These are phyloP conservation scores for Oryctes rhinoceros DNA, from an alignment of 1,140 invertebrate genomes.

Conservation along the genomic window DNA sequence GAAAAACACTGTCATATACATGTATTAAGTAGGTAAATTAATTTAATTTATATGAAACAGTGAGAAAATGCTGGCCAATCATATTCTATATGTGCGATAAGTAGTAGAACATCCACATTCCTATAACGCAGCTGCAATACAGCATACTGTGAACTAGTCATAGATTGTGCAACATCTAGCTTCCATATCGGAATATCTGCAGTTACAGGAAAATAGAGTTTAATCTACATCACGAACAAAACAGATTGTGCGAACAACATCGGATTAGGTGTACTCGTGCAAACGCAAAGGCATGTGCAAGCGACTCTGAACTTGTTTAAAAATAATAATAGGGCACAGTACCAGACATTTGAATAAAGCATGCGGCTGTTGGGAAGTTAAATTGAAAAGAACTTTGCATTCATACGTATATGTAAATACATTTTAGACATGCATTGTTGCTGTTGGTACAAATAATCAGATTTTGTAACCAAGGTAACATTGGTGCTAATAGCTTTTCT, in stretches of 20 bases:
- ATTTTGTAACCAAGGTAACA: background rate
- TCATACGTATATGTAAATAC: constrained; percentile 13
- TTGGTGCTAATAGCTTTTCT: no score
- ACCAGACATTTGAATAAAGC: constrained; percentile 8
- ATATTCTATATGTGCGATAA: no score
- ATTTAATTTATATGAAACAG: no score
- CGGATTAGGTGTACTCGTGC: background rate
- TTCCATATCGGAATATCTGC: background rate
- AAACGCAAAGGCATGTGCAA: background rate
- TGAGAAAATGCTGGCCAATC: no score
- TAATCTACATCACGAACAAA: background rate
- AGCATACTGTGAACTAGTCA: background rate
- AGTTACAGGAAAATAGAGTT: constrained; percentile 5
- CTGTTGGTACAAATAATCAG: background rate
- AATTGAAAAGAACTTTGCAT: constrained; percentile 30
- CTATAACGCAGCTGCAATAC: background rate
- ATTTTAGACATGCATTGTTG: background rate
- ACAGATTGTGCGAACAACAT: background rate
- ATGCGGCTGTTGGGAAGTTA: constrained; percentile 1
- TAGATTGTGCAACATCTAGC: constrained; percentile 3
- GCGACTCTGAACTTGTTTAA: background rate
- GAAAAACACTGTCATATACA: no score
- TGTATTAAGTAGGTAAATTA: no score
- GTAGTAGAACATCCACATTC: background rate
- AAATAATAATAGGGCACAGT: background rate